Evolutionary conservation across 2,888 invertebrate genomes (phyloP).

Genomic region (Eupithecia pulchellata): DNA sequence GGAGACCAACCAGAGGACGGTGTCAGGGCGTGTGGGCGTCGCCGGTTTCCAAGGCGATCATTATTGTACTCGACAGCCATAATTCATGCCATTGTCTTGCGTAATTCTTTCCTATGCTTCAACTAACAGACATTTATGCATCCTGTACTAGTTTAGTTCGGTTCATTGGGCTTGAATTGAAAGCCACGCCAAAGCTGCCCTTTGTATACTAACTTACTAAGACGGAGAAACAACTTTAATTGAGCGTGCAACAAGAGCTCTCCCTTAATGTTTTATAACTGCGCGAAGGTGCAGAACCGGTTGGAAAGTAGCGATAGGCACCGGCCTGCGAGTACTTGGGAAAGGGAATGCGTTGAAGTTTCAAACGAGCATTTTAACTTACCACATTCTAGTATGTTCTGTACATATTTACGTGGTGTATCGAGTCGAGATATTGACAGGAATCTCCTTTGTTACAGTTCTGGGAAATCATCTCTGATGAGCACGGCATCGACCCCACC

Average conservation of each 20-base stretch:
- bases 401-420: slow-evolving; percentile 44
- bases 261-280: slow-evolving; percentile 54
- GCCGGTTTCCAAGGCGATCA: slow-evolving; percentile 64
- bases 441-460: slow-evolving; percentile 84
- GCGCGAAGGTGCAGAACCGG: slow-evolving; percentile 59
- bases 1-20: slow-evolving; percentile 71
- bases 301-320: slow-evolving; percentile 67
- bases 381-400: slow-evolving; percentile 53
- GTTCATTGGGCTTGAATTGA: slow-evolving; percentile 65
- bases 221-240: slow-evolving; percentile 41
- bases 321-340: slow-evolving; percentile 52
- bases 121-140: slow-evolving; percentile 70
- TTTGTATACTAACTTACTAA: slow-evolving; percentile 36
- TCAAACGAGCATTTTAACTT: slow-evolving; percentile 72
- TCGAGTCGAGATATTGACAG: slow-evolving; percentile 85
- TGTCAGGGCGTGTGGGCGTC: slow-evolving; percentile 74
- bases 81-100: slow-evolving; percentile 74
- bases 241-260: slow-evolving; percentile 52
- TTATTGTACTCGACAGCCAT: slow-evolving; percentile 57
- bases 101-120: slow-evolving; percentile 64
- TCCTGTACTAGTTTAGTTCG: slow-evolving; percentile 70
- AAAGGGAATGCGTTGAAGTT: slow-evolving; percentile 58
- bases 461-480: slow-evolving; percentile 98
- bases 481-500: slow-evolving; percentile 96
- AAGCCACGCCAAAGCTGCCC: slow-evolving; percentile 40